Evolutionary conservation across 2,797 vertebrate genomes (phyloP).

Genomic region (Fundulus diaphanus): DNA sequence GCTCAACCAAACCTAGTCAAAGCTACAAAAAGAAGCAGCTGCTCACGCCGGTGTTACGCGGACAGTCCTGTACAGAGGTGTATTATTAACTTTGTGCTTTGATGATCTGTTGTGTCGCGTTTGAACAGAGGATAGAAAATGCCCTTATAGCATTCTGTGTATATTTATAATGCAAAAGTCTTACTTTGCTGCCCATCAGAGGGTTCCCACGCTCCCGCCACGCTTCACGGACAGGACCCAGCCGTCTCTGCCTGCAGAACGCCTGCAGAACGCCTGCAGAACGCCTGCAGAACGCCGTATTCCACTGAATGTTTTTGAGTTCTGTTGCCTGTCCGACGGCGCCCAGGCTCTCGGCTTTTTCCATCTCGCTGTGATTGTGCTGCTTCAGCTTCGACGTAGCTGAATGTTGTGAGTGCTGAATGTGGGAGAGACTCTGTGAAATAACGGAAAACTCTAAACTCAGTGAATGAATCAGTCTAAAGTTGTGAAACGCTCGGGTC

Average conservation of each 20-base stretch:
- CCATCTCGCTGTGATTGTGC: slow-evolving; percentile 40
- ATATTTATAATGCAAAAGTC: slow-evolving; percentile 22
- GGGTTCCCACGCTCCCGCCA: slow-evolving; percentile 9
- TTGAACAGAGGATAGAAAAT: slow-evolving; percentile 60
- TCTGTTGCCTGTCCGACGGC: neutral
- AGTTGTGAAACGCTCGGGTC: too few relatives aligned
- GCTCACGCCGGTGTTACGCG: slow-evolving; percentile 56
- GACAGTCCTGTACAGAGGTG: slow-evolving; percentile 44
- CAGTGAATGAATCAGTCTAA: slow-evolving; percentile 8
- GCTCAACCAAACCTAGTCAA: slow-evolving; percentile 70
- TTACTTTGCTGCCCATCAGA: slow-evolving; percentile 8
- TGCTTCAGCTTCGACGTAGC: slow-evolving; percentile 26
- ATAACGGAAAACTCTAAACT: slow-evolving; percentile 8
- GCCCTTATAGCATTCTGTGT: slow-evolving; percentile 16
- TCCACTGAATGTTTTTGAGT: slow-evolving; percentile 40
- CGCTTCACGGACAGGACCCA: slow-evolving; percentile 3
- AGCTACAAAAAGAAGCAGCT: slow-evolving; percentile 46
- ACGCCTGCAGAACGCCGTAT: slow-evolving; percentile 2
- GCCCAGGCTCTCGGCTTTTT: slow-evolving; percentile 1
- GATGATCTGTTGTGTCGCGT: slow-evolving; percentile 66
- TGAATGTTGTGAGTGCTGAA: slow-evolving; percentile 33
- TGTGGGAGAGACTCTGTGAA: neutral
- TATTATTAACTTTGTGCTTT: slow-evolving; percentile 65
- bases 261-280: slow-evolving; percentile 3
- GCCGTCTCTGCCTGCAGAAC: neutral